These are phyloP conservation scores for Aepyceros melampus DNA, from an alignment of 2,113 vertebrate species.

Conservation along the genomic window DNA sequence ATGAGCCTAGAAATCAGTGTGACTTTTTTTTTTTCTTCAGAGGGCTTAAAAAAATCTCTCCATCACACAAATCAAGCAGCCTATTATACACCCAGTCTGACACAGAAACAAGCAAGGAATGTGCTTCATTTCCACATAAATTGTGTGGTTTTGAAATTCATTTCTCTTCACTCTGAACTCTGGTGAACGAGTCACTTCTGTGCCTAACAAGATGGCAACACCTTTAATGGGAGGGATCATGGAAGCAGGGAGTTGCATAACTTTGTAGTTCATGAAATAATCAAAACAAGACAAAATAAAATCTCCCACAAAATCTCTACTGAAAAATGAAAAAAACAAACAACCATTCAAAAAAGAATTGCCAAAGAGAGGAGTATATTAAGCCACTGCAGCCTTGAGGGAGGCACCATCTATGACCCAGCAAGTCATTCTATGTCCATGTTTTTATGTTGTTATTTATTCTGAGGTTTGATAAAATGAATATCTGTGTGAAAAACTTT, in stretches of 20 bases:
- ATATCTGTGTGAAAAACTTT: background rate
- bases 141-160: conserved; percentile 67
- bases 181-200: conserved; percentile 57
- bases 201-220: conserved; percentile 52
- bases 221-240: conserved; percentile 59
- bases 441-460: conserved; percentile 50
- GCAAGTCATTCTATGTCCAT: background rate
- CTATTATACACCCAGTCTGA: conserved; percentile 63
- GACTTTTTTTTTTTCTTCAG: conserved; percentile 5
- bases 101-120: conserved; percentile 64
- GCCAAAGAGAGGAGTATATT: conserved; percentile 32
- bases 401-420: conserved; percentile 44
- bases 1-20: conserved; percentile 66
- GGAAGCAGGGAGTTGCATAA: background rate
- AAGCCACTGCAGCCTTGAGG: conserved; percentile 28
- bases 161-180: conserved; percentile 62
- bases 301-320: background rate
- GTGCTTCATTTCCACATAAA: conserved; percentile 61
- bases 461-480: conserved; percentile 31
- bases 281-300: conserved; percentile 66
- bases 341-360: conserved; percentile 31
- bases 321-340: conserved; percentile 29
- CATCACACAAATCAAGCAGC: conserved; percentile 66
- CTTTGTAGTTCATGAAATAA: conserved; percentile 58
- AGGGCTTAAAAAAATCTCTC: conserved; percentile 48